Conservation (phyloP, 2,888 invertebrate species). For the Gandaritis pyraliata region DNA sequence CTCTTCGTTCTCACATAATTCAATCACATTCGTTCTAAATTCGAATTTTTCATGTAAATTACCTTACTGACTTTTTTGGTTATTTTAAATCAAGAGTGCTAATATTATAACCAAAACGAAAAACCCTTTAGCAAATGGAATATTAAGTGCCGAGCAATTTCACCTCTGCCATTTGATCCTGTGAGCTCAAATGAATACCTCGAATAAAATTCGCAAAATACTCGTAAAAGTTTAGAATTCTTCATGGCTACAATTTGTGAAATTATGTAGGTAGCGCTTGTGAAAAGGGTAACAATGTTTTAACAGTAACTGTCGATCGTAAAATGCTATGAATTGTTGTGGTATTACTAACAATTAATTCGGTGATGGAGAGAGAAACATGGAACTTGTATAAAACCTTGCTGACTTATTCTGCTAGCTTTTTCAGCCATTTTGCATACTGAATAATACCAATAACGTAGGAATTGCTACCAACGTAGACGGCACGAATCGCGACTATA, state of each 20-base stretch:
- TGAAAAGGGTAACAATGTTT: constrained; percentile 41
- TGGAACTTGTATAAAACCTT: too few relatives aligned
- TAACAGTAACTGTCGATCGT: constrained; percentile 30
- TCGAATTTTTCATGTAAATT: too few relatives aligned
- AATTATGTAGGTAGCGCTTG: constrained; percentile 34
- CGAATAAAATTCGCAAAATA: constrained; percentile 33
- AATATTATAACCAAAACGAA: not conserved
- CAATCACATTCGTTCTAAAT: too few relatives aligned
- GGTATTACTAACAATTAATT: constrained; percentile 1
- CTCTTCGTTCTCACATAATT: too few relatives aligned
- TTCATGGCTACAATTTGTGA: constrained; percentile 38
- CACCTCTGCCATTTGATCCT: constrained; percentile 13
- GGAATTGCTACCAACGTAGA: too few relatives aligned
- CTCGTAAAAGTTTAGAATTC: constrained; percentile 39
- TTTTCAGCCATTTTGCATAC: too few relatives aligned
- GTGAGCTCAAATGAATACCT: constrained; percentile 35
- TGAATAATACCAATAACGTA: too few relatives aligned
- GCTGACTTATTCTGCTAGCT: too few relatives aligned
- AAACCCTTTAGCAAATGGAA: not conserved
- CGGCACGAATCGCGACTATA: too few relatives aligned
- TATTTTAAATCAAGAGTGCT: too few relatives aligned
- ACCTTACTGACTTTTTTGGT: too few relatives aligned
- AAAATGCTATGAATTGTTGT: constrained; percentile 30
- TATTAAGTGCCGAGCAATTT: constrained; percentile 10
- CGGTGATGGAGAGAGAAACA: too few relatives aligned